These are phyloP conservation scores for Sinocyclocheilus rhinocerous DNA, from an alignment of 2,113 vertebrate genomes.

Conservation along the genomic window DNA sequence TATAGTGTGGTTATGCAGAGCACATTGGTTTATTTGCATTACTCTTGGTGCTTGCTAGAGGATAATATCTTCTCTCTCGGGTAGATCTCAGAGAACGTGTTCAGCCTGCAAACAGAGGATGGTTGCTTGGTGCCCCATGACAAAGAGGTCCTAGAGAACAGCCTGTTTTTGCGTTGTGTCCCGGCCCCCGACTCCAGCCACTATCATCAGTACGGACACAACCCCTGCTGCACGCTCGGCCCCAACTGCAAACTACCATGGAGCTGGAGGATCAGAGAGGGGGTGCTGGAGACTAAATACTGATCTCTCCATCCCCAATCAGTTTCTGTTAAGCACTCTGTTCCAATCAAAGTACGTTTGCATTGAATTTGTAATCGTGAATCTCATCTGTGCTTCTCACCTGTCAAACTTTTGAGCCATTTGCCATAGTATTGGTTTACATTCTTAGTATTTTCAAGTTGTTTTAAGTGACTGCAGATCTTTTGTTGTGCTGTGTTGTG, in stretches of 20 bases:
- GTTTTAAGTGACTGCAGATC: not conserved
- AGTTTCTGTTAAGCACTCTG: not conserved
- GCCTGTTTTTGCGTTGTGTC: constrained; percentile 86
- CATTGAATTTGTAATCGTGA: not conserved
- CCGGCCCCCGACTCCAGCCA: constrained; percentile 84
- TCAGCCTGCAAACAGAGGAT: constrained; percentile 86
- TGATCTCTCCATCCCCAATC: not conserved
- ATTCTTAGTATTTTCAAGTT: not conserved
- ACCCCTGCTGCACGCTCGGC: not conserved
- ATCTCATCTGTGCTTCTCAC: not conserved
- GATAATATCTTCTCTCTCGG: not conserved
- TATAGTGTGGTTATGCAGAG: not conserved
- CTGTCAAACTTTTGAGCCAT: not conserved
- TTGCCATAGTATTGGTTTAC: constrained; percentile 1
- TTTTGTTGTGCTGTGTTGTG: not conserved
- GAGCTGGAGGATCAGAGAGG: constrained; percentile 88
- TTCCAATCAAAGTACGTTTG: not conserved
- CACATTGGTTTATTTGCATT: not conserved
- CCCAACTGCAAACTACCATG: constrained; percentile 82
- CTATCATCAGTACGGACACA: not conserved
- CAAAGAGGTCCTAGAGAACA: constrained; percentile 85
- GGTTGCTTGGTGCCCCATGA: constrained; percentile 81
- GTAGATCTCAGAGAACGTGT: constrained; percentile 87
- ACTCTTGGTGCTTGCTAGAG: not conserved
- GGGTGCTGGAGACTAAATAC: constrained; percentile 77